phyloP scores from a whole-genome alignment of 2,888 invertebrate genomes.

The Macrophya alboannulata region DNA sequence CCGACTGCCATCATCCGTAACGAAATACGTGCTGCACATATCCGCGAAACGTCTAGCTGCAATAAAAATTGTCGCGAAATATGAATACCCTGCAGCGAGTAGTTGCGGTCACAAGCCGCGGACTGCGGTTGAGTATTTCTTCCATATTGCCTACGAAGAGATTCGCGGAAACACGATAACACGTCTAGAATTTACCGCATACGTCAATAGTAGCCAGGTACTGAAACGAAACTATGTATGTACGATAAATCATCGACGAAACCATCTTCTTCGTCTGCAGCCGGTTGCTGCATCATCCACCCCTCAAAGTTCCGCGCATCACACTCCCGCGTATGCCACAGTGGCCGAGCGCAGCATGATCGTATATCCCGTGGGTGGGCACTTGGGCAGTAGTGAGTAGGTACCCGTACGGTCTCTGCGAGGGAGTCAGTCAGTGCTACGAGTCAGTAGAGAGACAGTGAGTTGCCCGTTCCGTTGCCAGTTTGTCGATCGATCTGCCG shows the following conservation, averaged over 20 bases:
- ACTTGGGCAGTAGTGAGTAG: conserved; percentile 34
- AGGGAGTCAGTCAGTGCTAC: conserved; percentile 44
- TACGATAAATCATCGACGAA: neutral
- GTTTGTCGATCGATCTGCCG: conserved; percentile 9
- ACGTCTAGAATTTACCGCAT: neutral
- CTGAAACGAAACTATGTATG: neutral
- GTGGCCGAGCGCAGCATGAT: conserved; percentile 39
- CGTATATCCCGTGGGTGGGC: conserved; percentile 49
- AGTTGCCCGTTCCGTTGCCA: neutral
- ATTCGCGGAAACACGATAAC: neutral
- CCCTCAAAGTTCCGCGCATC: conserved; percentile 36
- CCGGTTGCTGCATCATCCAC: neutral
- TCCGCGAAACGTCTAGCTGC: neutral
- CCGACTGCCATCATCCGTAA: neutral
- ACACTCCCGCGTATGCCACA: conserved; percentile 31
- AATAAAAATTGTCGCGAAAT: neutral
- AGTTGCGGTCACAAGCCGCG: neutral
- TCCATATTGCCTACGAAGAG: neutral
- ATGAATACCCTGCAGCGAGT: neutral
- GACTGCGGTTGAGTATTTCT: neutral
- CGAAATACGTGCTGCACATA: neutral
- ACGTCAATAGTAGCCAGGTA: neutral
- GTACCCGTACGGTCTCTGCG: conserved; percentile 35
- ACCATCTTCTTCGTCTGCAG: conserved; percentile 30
- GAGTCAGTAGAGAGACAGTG: conserved; percentile 42